These are phyloP conservation scores for Lampris megalopsis DNA, from an alignment of 2,113 vertebrate species.

Conservation along the genomic window DNA sequence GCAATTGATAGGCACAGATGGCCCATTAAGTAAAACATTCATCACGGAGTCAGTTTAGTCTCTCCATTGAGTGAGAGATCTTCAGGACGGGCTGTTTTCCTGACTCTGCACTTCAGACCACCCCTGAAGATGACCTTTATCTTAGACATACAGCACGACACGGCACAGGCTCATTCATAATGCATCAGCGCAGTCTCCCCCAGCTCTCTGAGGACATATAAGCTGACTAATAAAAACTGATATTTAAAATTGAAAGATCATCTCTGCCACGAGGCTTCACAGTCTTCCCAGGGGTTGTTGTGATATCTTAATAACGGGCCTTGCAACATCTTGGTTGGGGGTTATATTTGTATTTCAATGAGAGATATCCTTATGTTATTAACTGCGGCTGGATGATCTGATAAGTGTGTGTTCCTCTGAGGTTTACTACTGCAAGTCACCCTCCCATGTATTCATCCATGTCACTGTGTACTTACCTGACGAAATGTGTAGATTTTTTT, in stretches of 20 bases:
- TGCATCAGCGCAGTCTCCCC: slow-evolving; percentile 35
- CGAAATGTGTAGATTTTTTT: too few species aligned
- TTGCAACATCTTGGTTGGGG: not conserved
- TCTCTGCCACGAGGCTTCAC: slow-evolving; percentile 49
- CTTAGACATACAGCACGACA: slow-evolving; percentile 23
- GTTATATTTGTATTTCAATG: not conserved
- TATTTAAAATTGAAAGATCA: slow-evolving; percentile 60
- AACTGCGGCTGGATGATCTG: not conserved
- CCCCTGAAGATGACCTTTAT: slow-evolving; percentile 40
- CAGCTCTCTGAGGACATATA: slow-evolving; percentile 44
- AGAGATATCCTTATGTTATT: not conserved
- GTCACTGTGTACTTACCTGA: too few species aligned
- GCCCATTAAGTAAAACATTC: slow-evolving; percentile 35
- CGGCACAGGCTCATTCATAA: slow-evolving; percentile 57
- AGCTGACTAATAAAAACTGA: slow-evolving; percentile 61
- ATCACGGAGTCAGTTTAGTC: slow-evolving; percentile 8
- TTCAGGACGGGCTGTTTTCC: slow-evolving; percentile 47
- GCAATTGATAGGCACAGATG: slow-evolving; percentile 26
- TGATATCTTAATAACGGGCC: slow-evolving; percentile 36
- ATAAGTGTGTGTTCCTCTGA: not conserved
- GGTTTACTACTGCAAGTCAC: too few species aligned
- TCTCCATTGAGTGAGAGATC: slow-evolving; percentile 48
- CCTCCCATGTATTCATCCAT: too few species aligned
- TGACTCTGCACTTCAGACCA: slow-evolving; percentile 46
- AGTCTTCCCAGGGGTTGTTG: slow-evolving; percentile 20